Evolutionary conservation across 2,888 invertebrate genomes (phyloP), one percentile per base, ranked within the genome.

Genomic region (Hedychridium roseum): DNA sequence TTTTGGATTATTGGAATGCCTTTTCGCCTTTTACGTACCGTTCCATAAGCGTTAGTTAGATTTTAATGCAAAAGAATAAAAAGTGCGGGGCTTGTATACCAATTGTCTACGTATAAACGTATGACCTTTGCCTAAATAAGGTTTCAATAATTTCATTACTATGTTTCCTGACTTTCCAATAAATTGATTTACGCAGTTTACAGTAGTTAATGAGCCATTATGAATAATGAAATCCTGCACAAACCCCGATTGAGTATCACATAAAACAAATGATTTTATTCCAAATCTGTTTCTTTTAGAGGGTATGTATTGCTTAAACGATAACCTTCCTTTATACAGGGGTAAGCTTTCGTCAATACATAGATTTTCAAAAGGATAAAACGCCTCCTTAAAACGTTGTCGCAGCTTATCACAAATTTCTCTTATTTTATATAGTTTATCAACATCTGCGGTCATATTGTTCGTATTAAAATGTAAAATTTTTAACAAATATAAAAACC

Each of bases 21-120:
- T 15, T 9, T 30, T 37, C 31, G 43, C 21, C 40, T 44, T 43
- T 34, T 43, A 1, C 39, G 30, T 36, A 50, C 40, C 1, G 50
- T 39, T 15, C 44, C 27, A 44, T 36, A 44, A 15, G 37, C 36
- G 27, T 50, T 50, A 26, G 45, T 42, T 45, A 37, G 41, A 11
- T 37, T 11, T 16, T 43, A 14, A 7, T 37, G 37, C 12, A 50
- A 7, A 20, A 45, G 36, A 3, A 30, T 37, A 43, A 28, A 43
- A 15, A 54, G 43, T 41, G 31, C 45, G 6, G 57, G 41, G 43
- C 64, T 67, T 38, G 62, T 68, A 43, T 71, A 69, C 65, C 67
- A 70, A 51, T 71, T 69, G 40, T 70, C 63, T 3, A 56, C 65
- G 20, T n/a, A 45, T 40, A 12, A 60, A 5, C 16, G 54, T 47